Percentiles rank a stretch among this genome's conserved stretches.
Conservation (phyloP, 2,888 invertebrate species). For the Lasioglossum villosulum region DNA sequence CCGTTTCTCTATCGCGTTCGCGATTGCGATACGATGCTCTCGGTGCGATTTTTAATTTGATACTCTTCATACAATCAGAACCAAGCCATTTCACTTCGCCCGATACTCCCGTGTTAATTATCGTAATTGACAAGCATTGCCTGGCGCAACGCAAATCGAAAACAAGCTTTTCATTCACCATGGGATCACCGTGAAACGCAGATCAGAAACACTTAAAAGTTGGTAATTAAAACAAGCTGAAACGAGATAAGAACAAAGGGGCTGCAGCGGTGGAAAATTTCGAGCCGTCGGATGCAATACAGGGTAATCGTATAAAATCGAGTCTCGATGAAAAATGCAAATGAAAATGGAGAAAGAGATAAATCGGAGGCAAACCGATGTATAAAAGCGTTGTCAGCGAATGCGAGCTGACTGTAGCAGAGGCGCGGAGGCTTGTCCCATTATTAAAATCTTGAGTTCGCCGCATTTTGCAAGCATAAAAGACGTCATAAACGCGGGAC, state of each 20-base stretch:
- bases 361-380: background rate
- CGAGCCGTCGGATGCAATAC: background rate
- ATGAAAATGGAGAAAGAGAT: background rate
- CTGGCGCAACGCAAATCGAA: too few relatives aligned
- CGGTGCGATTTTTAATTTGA: too few relatives aligned
- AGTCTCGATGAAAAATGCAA: background rate
- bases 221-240: background rate
- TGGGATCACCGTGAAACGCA: too few relatives aligned
- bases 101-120: too few relatives aligned
- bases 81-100: too few relatives aligned
- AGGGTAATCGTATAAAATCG: background rate
- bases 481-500: background rate
- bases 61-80: too few relatives aligned
- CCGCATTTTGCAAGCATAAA: background rate
- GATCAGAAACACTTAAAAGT: too few relatives aligned
- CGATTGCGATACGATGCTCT: background rate
- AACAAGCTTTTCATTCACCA: too few relatives aligned
- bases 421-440: background rate
- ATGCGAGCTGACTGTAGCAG: background rate
- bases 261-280: background rate
- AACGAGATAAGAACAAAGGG: background rate
- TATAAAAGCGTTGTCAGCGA: background rate
- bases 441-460: constrained; percentile 1
- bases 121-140: too few relatives aligned
- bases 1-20: background rate